Evolutionary conservation across 2,797 vertebrate species (phyloP).

Genomic region (Argya squamiceps): DNA sequence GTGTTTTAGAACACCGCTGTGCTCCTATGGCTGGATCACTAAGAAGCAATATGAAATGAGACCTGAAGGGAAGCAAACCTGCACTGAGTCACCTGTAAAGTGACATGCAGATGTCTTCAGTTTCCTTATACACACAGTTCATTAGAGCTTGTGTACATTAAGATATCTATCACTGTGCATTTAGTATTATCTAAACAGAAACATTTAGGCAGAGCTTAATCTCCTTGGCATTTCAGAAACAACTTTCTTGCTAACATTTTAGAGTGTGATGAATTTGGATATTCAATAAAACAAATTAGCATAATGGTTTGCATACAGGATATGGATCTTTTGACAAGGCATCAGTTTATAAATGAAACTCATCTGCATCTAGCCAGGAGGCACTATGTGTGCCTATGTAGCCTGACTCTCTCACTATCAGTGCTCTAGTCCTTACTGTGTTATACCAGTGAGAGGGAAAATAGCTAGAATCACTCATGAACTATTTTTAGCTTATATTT

Average conservation of each 20-base stretch:
- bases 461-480: background rate
- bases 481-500: background rate
- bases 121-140: background rate
- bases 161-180: background rate
- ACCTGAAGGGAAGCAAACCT: background rate
- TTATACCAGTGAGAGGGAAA: background rate
- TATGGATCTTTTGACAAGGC: background rate
- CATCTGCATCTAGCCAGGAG: background rate
- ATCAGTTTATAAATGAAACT: conserved; percentile 18
- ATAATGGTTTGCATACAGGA: background rate
- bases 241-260: background rate
- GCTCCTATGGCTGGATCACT: background rate
- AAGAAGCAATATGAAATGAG: background rate
- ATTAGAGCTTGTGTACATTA: background rate
- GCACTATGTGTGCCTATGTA: background rate
- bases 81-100: background rate
- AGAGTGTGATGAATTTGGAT: background rate
- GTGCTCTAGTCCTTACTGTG: background rate
- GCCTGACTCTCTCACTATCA: background rate
- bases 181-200: background rate
- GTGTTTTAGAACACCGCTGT: background rate
- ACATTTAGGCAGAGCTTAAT: background rate
- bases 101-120: background rate
- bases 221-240: background rate
- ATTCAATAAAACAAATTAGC: background rate